Evolutionary conservation across 2,797 vertebrate genomes (phyloP), one percentile per base, ranked within the genome.

Genomic region (Melanotaenia pygmaea): DNA sequence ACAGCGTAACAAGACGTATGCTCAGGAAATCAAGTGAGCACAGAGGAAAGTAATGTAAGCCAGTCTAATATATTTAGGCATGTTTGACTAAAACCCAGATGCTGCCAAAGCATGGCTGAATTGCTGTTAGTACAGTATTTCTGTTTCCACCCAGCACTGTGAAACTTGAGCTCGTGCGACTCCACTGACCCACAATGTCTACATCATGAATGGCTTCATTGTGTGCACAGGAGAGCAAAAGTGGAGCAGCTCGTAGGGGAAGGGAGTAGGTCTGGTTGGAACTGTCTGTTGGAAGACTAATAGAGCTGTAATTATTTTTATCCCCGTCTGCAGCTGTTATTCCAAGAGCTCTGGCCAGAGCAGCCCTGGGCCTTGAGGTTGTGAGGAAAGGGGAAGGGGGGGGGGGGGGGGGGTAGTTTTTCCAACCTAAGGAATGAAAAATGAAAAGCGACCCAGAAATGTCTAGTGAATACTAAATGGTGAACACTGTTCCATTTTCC

Each of bases 311-410:
- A 94, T 94, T 94, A 94, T 94, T 95, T 95, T 94, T 95, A 95
- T 94, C 92, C 93, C 85, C 70, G 92, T 93, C 94, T 94, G 94
- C 95, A 95, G 96, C 95, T 96, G 95, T 93, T 88, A 87, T 91
- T 90, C 81, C 94, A 94, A 94, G 90, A 87, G 91, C 92, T 92
- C 93, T 94, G 93, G 95, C 92, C 93, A 81, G 80, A 92, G 91
- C 88, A 82, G 75, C 58, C 84, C 45, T 77, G 7, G 91, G 68
- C 81, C 83, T 91, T 72, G 79, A 77, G 51, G 82, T 88, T 85
- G 94, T 94, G 95, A 95, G 95, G 94, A 93, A 93, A 94, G 89
- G 84, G 91, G 8, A 2, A 2, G 26, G 2, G 56, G 14, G 38
- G 74, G 91, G 8, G 24, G 26, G 26, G 2, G 56, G 14, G 38